Base-by-base conservation (phyloP, 2,797 vertebrate species). In the Uromys caudimaculatus region DNA sequence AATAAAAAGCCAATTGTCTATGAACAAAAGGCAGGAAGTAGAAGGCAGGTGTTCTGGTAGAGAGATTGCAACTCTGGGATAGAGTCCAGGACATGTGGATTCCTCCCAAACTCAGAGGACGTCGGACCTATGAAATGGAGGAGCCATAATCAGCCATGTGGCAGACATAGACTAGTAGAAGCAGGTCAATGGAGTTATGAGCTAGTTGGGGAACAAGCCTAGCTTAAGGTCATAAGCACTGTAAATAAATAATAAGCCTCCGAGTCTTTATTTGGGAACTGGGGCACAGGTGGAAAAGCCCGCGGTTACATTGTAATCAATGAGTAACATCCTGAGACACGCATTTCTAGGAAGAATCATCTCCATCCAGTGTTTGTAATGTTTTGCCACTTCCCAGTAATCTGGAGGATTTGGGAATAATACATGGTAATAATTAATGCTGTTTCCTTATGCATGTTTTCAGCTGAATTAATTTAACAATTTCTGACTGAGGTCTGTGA, bases 361-460 rank as follows among this genome's bases (percentile, higher is more conserved):
- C 67, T 92, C 17, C 88, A 11, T 77, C 84, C 41, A 85, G 0
- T 71, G 78, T 50, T 78, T 23, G 3, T 38, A 91, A 13, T 79
- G 58, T 19, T 21, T 67, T 79, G 14, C 9, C 4, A 83, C 54
- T 90, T 84, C 75, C 27, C 29, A 76, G 27, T 76, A 93, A 14
- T 93, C 89, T 64, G 83, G 17, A 19, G 29, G 78, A 38, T 73
- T 62, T 75, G 23, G 87, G 69, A 93, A 69, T 78, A 29, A 35
- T 12, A 92, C 47, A 24, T 67, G 56, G 6, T 88, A 89, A 58
- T 89, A 89, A 85, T 54, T 69, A 67, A 67, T 62, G 29, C 3
- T 35, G 7, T 64, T 83, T 96, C 76, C 56, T n/a, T 93, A 82
- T 64, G 47, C 88, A 81, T 88, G 44, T 14, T 58, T 96, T 86